Evolutionary conservation across 1,140 invertebrate genomes (phyloP), one percentile per base, ranked within the genome.

Genomic region (Heliconius congener): DNA sequence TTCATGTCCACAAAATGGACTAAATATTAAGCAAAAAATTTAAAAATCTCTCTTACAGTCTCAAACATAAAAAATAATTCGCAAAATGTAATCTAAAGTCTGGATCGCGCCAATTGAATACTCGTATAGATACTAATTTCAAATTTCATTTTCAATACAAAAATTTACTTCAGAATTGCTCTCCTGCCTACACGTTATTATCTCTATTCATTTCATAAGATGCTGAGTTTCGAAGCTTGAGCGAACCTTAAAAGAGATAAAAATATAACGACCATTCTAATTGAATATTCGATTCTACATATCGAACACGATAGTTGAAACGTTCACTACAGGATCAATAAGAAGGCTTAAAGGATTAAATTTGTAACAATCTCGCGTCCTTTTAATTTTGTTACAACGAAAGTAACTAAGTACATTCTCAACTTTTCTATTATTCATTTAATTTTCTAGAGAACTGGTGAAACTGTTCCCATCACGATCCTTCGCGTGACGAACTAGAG

Each of bases 401-500:
- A 75, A 75, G 8, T 52, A 55, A 57, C 52, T 57, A 55, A 27
- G 73, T 75, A 75, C 55, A 23, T 75, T 75, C 16, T 39, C 30
- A 75, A 75, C 19, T 75, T 66, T 75, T 71, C 60, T 71, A 76
- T 76, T 76, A 71, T 76, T 76, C 75, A 71, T 76, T 70, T 71
- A 76, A 76, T 76, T 71, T 76, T 76, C 37, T 71, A 77, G 13
- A 77, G 57, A 77, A 39, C 18, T 72, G 18, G 8, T 60, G 39
- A n/a, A 80, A 77, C 52, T 23, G 27, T 76, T 71, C 13, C 55
- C 76, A 77, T 77, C 79, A 77, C 52, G 79, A 73, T 66, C 71
- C 77, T 73, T 83, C 37, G 81, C 83, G 82, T 81, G 76, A 81
- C 80, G 71, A 77, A 81, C 74, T 77, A 79, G 72, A 74, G 27